phyloP scores from a whole-genome alignment of 2,888 invertebrate genomes.

The Epinotia nisella region DNA sequence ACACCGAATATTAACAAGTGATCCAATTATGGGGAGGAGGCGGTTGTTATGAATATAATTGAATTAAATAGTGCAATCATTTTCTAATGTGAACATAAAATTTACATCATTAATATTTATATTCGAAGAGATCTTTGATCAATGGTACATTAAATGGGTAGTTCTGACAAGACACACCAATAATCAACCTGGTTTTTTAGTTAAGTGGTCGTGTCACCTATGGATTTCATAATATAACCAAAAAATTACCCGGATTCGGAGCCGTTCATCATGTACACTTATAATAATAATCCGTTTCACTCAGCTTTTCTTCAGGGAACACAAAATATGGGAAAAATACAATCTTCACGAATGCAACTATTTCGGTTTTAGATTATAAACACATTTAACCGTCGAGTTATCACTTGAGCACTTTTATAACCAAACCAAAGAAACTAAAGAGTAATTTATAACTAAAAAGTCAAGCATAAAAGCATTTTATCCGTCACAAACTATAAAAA shows the following conservation, averaged over 20 bases:
- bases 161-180: not conserved
- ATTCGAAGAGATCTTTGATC: not conserved
- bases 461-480: conserved; percentile 72
- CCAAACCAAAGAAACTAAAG: conserved; percentile 70
- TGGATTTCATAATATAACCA: conserved; percentile 20
- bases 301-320: conserved; percentile 59
- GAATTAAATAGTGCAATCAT: not conserved
- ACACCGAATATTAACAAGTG: too few species aligned
- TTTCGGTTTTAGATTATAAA: conserved; percentile 46
- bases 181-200: not conserved
- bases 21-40: too few species aligned
- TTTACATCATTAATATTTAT: not conserved
- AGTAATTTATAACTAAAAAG: conserved; percentile 67
- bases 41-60: not conserved
- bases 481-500: conserved; percentile 81
- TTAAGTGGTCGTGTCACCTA: not conserved
- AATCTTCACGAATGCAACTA: conserved; percentile 60
- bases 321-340: conserved; percentile 62
- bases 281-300: conserved; percentile 51
- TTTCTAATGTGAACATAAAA: not conserved
- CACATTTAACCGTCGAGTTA: conserved; percentile 63
- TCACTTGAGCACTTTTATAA: conserved; percentile 71
- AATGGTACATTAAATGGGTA: not conserved
- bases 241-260: conserved; percentile 90
- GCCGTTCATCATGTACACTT: conserved; percentile 87